phyloP scores from a whole-genome alignment of 2,113 vertebrate species.

The Hydrolagus affinis region DNA sequence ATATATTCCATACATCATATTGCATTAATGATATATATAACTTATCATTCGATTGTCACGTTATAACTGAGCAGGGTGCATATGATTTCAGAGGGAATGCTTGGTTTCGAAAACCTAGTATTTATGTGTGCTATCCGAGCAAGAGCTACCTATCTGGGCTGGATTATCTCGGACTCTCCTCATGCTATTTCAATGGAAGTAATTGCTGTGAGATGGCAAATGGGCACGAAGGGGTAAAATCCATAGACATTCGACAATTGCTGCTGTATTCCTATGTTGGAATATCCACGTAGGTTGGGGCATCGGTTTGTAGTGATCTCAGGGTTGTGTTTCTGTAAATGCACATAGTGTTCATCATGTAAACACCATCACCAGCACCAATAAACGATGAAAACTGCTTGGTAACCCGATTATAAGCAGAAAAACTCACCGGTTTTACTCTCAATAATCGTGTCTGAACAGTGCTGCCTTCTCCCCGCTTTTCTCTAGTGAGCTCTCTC shows the following conservation, averaged over 20 bases:
- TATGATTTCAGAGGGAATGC: not conserved
- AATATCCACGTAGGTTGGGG: not conserved
- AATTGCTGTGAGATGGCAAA: constrained; percentile 4
- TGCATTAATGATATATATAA: not conserved
- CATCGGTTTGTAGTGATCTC: constrained; percentile 12
- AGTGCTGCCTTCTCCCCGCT: constrained; percentile 29
- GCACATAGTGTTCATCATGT: constrained; percentile 22
- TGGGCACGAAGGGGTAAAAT: not conserved
- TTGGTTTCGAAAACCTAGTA: not conserved
- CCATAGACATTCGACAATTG: not conserved
- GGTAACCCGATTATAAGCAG: constrained; percentile 31
- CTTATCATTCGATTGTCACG: not conserved
- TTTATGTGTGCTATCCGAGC: not conserved
- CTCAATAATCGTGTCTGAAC: constrained; percentile 32
- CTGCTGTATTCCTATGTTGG: not conserved
- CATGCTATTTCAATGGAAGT: constrained; percentile 8
- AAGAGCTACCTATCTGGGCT: not conserved
- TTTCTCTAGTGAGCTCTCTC: constrained; percentile 11
- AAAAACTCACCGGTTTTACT: constrained; percentile 27
- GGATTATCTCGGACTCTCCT: not conserved
- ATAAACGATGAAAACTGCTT: constrained; percentile 26
- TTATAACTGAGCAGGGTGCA: not conserved
- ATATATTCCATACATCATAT: not conserved
- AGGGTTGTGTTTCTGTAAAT: not conserved
- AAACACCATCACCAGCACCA: constrained; percentile 25